Base-by-base conservation (phyloP, 2,888 invertebrate genomes). In the Fragum sueziense region DNA sequence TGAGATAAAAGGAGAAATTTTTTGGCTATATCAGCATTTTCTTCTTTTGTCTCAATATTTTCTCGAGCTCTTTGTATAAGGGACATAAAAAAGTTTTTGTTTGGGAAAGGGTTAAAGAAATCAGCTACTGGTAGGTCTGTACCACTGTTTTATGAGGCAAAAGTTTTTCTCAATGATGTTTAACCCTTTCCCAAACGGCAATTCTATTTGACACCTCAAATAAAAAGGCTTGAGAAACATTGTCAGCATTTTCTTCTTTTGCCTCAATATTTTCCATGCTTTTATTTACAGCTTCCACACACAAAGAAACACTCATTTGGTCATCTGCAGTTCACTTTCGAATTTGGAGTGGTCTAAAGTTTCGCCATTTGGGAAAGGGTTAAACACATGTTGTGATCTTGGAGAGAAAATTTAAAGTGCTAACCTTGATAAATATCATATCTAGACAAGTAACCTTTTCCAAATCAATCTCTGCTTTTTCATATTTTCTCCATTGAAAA, bases 241-340 rank as follows among this genome's bases (percentile, higher is more conserved):
- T 37, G 37, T 25, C 20, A 54, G 54, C 22, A 54, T n/a, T 54
- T 54, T 54, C 54, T 54, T 25, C 54, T n/a, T 54, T 54, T 54
- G 9, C 54, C 54, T n/a, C 54, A 54, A 54, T 54, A 22, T 54
- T 54, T 54, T 54, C 54, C 2, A n/a, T 11, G n/a, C n/a, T n/a
- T n/a, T n/a, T n/a, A n/a, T n/a, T n/a, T n/a, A n/a, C n/a, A n/a
- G n/a, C n/a, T n/a, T n/a, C n/a, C n/a, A n/a, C n/a, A n/a, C n/a
- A n/a, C n/a, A n/a, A n/a, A n/a, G n/a, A n/a, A n/a, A n/a, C n/a
- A n/a, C n/a, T n/a, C n/a, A n/a, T n/a, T n/a, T n/a, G n/a, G n/a
- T n/a, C n/a, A n/a, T n/a, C n/a, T n/a, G n/a, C n/a, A n/a, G n/a
- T n/a, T n/a, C 3, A 25, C 1, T 22, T 54, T 2, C 1, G n/a